These are phyloP conservation scores for Ophioninae sp. DNA, from an alignment of 2,888 invertebrate species.

Conservation along the genomic window DNA sequence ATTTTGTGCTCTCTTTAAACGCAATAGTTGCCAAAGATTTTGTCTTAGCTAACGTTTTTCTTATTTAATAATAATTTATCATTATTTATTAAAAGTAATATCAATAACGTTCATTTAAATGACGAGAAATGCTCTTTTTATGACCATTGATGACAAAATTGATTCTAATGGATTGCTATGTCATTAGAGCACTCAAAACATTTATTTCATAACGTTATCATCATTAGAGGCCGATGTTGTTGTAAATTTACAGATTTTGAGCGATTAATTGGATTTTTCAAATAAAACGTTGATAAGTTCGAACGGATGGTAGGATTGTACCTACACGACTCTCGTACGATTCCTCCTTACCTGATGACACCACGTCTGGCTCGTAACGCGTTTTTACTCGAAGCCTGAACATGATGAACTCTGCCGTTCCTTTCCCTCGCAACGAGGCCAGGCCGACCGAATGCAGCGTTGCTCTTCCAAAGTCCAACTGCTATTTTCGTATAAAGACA, in stretches of 20 bases:
- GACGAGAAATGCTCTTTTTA: not conserved
- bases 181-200: too few relatives aligned
- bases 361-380: slow-evolving; percentile 90
- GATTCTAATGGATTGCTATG: too few relatives aligned
- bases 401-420: slow-evolving; percentile 81
- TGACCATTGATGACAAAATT: too few relatives aligned
- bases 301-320: not conserved
- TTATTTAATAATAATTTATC: too few relatives aligned
- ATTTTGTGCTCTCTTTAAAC: too few relatives aligned
- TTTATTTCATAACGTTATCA: too few relatives aligned
- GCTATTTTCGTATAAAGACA: slow-evolving; percentile 90
- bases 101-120: not conserved
- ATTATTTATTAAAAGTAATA: too few relatives aligned
- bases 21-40: too few relatives aligned
- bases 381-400: slow-evolving; percentile 88
- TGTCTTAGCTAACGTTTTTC: too few relatives aligned
- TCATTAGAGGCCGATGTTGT: too few relatives aligned
- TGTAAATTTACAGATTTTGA: too few relatives aligned
- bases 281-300: not conserved
- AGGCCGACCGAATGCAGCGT: slow-evolving; percentile 68
- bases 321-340: not conserved
- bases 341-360: slow-evolving; percentile 84
- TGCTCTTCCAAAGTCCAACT: slow-evolving; percentile 90
- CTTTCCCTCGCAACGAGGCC: slow-evolving; percentile 67
- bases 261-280: too few relatives aligned